A percentile compares a stretch with the other conserved stretches of the same genome.
Evolutionary conservation across 2,888 invertebrate species (phyloP).

Genomic region (Papilio demoleus): DNA sequence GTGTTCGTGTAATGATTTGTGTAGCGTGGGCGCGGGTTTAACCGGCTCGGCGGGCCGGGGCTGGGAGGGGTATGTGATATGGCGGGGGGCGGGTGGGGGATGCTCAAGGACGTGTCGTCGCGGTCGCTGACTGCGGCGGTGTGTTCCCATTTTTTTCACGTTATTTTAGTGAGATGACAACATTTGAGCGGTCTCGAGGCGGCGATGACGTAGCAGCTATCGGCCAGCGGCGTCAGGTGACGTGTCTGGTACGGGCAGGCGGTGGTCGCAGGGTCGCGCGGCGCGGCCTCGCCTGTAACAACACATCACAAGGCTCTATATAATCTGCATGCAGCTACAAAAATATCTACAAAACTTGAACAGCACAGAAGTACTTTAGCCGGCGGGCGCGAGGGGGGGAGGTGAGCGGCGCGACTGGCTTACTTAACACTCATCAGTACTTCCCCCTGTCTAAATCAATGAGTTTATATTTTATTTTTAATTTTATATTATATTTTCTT

Average conservation of each 20-base stretch:
- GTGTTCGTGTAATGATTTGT: conserved; percentile 41
- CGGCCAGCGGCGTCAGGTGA: neutral
- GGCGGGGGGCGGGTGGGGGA: neutral
- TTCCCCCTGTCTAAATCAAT: too few relatives aligned
- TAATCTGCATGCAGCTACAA: neutral
- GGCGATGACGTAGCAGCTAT: conserved; percentile 3
- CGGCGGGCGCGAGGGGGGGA: too few relatives aligned
- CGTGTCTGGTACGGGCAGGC: neutral
- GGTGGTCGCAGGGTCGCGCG: neutral
- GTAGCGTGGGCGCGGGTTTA: conserved; percentile 2
- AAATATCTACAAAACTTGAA: neutral
- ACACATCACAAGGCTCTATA: neutral
- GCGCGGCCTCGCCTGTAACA: neutral
- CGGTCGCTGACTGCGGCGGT: conserved; percentile 19
- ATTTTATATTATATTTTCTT: too few relatives aligned
- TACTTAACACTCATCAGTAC: too few relatives aligned
- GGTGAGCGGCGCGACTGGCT: too few relatives aligned
- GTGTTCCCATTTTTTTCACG: conserved; percentile 16
- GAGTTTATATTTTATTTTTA: too few relatives aligned
- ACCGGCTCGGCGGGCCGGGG: neutral
- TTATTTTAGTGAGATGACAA: conserved; percentile 15
- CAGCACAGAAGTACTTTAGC: neutral
- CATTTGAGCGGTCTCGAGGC: neutral
- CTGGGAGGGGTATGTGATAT: neutral
- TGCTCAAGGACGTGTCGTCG: conserved; percentile 34